Evolutionary conservation across 2,113 vertebrate genomes (phyloP).

Genomic region (Syngnathus scovelli): DNA sequence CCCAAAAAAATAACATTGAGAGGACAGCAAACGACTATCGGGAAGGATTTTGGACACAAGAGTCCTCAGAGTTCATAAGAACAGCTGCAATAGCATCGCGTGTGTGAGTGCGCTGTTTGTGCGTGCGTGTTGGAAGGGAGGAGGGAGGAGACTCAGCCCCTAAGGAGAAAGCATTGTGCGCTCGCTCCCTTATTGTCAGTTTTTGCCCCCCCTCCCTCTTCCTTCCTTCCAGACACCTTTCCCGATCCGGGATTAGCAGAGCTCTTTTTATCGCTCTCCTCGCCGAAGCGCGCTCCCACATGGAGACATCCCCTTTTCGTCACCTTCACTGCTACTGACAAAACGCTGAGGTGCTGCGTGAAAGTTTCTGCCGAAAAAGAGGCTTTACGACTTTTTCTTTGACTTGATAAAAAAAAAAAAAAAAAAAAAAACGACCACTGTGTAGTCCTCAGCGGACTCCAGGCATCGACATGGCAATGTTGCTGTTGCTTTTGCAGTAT

Average conservation of each 20-base stretch:
- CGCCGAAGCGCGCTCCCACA: background rate
- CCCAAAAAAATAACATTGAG: background rate
- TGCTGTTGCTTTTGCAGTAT: slow-evolving; percentile 67
- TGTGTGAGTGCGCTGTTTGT: background rate
- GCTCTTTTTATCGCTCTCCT: slow-evolving; percentile 8
- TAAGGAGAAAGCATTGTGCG: slow-evolving; percentile 48
- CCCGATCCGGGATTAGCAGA: slow-evolving; percentile 52
- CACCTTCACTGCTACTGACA: slow-evolving; percentile 24
- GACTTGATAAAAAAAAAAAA: slow-evolving; percentile 1
- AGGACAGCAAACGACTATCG: background rate
- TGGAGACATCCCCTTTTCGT: slow-evolving; percentile 2
- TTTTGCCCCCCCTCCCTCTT: slow-evolving; percentile 39
- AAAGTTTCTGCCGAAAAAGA: slow-evolving; percentile 28
- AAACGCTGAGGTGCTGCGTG: slow-evolving; percentile 20
- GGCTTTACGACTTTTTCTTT: background rate
- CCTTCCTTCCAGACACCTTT: slow-evolving; percentile 26
- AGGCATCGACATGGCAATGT: slow-evolving; percentile 69
- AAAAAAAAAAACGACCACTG: slow-evolving; percentile 5
- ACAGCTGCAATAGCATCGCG: background rate
- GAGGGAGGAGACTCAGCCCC: slow-evolving; percentile 23
- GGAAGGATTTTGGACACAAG: background rate
- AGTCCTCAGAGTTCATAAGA: background rate
- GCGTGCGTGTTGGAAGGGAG: background rate
- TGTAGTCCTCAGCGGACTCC: slow-evolving; percentile 3
- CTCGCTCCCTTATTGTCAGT: slow-evolving; percentile 22